phyloP scores from a whole-genome alignment of 2,113 vertebrate species.

The Erinaceus europaeus region DNA sequence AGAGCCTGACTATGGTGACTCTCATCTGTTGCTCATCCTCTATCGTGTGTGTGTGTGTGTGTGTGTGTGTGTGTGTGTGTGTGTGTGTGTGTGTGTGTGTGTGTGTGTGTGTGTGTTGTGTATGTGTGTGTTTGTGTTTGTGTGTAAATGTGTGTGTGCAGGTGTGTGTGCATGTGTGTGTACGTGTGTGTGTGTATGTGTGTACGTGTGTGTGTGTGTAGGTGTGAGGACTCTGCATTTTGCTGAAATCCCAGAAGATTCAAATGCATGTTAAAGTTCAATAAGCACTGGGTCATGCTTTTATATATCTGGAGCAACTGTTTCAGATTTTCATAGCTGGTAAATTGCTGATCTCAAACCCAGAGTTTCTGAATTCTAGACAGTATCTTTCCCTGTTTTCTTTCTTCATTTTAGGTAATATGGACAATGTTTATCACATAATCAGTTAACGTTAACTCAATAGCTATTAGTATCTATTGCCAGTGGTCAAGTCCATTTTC shows the following conservation, averaged over 20 bases:
- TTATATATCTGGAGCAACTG: background rate
- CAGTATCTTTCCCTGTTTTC: background rate
- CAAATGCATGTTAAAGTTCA: background rate
- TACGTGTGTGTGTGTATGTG: too few relatives aligned
- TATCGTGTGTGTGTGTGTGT: too few relatives aligned
- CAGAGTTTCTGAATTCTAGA: background rate
- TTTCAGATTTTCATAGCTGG: background rate
- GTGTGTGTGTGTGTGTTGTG: too few relatives aligned
- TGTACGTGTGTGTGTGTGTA: too few relatives aligned
- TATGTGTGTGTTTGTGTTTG: too few relatives aligned
- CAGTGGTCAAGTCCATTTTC: background rate
- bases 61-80: too few relatives aligned
- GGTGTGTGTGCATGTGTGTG: too few relatives aligned
- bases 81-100: too few relatives aligned
- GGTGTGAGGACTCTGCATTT: too few relatives aligned
- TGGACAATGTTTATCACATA: background rate
- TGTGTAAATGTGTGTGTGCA: too few relatives aligned
- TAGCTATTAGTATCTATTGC: background rate
- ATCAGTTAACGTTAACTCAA: background rate
- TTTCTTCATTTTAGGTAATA: constrained; percentile 3
- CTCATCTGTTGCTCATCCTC: too few relatives aligned
- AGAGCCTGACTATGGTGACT: too few relatives aligned
- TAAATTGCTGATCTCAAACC: background rate
- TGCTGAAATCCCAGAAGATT: background rate
- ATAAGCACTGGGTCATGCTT: background rate